phyloP scores from a whole-genome alignment of 2,888 invertebrate species.

The Drosophila fulvimacula region DNA sequence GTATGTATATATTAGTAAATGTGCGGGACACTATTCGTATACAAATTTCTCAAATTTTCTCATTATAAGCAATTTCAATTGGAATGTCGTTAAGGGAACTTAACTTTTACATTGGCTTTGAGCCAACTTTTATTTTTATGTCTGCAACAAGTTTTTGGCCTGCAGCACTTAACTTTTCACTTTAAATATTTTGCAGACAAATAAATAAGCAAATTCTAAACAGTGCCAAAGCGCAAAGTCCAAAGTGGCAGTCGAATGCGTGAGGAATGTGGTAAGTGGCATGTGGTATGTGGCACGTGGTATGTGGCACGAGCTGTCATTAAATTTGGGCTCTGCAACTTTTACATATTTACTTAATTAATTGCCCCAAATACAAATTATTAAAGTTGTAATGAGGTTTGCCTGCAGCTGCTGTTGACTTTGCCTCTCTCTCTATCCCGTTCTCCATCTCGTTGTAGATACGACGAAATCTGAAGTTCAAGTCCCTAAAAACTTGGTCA shows the following conservation, averaged over 20 bases:
- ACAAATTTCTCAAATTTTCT: neutral
- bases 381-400: slow-evolving; percentile 59
- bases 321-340: slow-evolving; percentile 17
- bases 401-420: slow-evolving; percentile 1
- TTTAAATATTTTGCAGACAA: slow-evolving; percentile 23
- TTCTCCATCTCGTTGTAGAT: neutral
- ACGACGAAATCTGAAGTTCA: slow-evolving; percentile 22
- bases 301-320: slow-evolving; percentile 16
- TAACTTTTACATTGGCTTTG: neutral
- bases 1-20: too few species aligned
- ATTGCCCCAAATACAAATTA: slow-evolving; percentile 52
- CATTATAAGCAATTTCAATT: neutral
- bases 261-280: neutral
- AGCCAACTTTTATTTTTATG: neutral
- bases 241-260: slow-evolving; percentile 5
- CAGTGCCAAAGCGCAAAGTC: slow-evolving; percentile 6
- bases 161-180: slow-evolving; percentile 14
- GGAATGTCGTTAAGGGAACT: neutral
- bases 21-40: too few species aligned
- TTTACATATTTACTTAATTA: slow-evolving; percentile 53
- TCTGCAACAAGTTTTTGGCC: neutral
- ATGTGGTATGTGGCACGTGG: slow-evolving; percentile 11
- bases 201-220: slow-evolving; percentile 28
- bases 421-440: neutral
- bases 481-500: slow-evolving; percentile 31